These are phyloP conservation scores for Epinephelus malabaricus DNA, from an alignment of 2,797 vertebrate genomes.

Conservation along the genomic window DNA sequence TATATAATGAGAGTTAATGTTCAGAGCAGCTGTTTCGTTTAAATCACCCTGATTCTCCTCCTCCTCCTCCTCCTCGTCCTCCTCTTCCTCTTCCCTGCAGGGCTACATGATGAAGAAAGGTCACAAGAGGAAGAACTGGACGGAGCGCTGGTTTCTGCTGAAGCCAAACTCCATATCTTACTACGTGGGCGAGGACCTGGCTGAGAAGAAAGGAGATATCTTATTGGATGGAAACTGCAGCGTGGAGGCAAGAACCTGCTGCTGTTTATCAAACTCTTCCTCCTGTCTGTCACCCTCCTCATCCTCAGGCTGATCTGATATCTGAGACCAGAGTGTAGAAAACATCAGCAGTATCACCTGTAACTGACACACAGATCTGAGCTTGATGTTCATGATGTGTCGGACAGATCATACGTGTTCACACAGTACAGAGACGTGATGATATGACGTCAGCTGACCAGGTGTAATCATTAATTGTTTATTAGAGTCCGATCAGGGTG, in stretches of 20 bases:
- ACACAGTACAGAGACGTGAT: too few relatives aligned
- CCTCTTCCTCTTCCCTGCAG: conserved; percentile 73
- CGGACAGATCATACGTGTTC: too few relatives aligned
- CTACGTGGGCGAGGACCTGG: conserved; percentile 93
- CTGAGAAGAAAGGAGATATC: conserved; percentile 96
- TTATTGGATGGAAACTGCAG: conserved; percentile 90
- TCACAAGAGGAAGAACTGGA: conserved; percentile 98
- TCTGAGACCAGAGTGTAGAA: not conserved
- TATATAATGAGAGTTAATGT: not conserved
- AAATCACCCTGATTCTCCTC: not conserved
- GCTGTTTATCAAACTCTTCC: not conserved
- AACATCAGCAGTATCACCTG: too few relatives aligned
- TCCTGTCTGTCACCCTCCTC: not conserved
- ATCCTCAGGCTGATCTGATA: not conserved
- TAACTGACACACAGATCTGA: too few relatives aligned
- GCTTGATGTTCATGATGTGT: too few relatives aligned
- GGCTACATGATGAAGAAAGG: conserved; percentile 99
- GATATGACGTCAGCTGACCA: too few relatives aligned
- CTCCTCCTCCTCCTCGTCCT: not conserved
- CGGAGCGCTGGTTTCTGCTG: conserved; percentile 96
- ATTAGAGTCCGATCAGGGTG: too few relatives aligned
- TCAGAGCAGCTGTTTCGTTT: not conserved
- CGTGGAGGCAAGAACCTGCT: conserved; percentile 88
- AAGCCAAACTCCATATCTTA: conserved; percentile 92
- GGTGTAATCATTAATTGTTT: too few relatives aligned